Conservation (phyloP, 30 jellyfish, hydroid and myxozoan genomes). For the Morbakka virulenta region DNA sequence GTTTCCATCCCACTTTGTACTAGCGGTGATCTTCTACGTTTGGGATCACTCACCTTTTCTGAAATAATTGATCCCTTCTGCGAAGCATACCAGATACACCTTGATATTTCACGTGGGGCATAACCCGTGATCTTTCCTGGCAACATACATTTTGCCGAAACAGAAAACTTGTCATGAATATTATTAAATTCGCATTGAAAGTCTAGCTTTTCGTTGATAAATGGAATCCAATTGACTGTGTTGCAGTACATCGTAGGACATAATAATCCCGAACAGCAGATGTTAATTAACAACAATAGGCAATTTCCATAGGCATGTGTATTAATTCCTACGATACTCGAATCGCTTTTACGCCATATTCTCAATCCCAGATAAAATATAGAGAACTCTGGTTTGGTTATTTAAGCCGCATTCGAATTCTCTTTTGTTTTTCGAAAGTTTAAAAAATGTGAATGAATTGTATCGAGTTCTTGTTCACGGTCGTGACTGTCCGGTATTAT, state of each 20-base stretch:
- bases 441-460: too few relatives aligned
- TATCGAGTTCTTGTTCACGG: too few relatives aligned
- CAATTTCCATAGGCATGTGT: too few relatives aligned
- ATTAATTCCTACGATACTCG: too few relatives aligned
- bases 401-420: too few relatives aligned
- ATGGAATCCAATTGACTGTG: background rate
- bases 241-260: background rate
- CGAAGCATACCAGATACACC: background rate
- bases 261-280: background rate
- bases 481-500: too few relatives aligned
- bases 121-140: background rate
- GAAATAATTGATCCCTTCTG: background rate
- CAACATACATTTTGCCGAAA: background rate
- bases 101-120: too few relatives aligned
- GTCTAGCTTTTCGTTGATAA: background rate
- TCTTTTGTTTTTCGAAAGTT: too few relatives aligned
- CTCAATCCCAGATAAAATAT: too few relatives aligned
- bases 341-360: too few relatives aligned
- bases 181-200: background rate
- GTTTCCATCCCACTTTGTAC: background rate
- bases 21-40: background rate
- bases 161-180: background rate
- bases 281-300: too few relatives aligned
- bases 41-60: background rate
- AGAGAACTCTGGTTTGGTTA: too few relatives aligned